Evolutionary conservation across 35 echinoderm and acorn worm genomes (phyloP), one percentile per base, ranked within the genome.

Genomic region (Chiridota heheva): DNA sequence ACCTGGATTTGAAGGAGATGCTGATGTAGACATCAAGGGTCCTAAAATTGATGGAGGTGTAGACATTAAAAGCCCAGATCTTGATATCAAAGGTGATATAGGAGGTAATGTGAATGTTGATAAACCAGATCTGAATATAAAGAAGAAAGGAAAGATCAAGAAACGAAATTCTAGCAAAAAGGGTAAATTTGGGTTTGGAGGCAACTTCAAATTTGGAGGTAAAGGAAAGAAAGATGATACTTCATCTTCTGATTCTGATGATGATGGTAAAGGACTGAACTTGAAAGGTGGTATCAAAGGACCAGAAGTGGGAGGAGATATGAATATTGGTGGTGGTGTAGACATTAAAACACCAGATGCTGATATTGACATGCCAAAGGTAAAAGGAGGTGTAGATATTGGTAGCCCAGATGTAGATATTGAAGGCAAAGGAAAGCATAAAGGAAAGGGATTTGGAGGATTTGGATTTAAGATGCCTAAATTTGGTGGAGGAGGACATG

Each of bases 371-470:
- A 51, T 51, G 22, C 3, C 51, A 16, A 66, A 66, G 43, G 78
- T 59, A 18, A 51, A 59, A 39, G 47, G 38, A 72, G 81, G 46
- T 74, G 53, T 2, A 34, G 73, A 61, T 44, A 16, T 85, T 46
- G 51, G 63, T 57, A 37, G 46, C 17, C 67, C 82, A 40, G 69
- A 59, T 72, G 28, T 44, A 28, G 82, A 60, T 28, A 22, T 65
- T 71, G 73, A 66, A 65, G 66, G 61, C 8, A 69, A 72, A 70
- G 76, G 75, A 68, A 86, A 76, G 40, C 60, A 87, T 56, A 79
- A 49, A 31, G 75, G 63, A 82, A 78, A 78, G 24, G 86, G 86
- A 15, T 89, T 89, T 82, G 78, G 83, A 33, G 83, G 83, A 25
- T 62, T 79, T 63, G 83, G 86, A 38, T 30, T 87, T 2, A 49